Evolutionary conservation across 2,888 invertebrate species (phyloP), one percentile per base, ranked within the genome.

Genomic region (Hydroisotoma schaefferi): DNA sequence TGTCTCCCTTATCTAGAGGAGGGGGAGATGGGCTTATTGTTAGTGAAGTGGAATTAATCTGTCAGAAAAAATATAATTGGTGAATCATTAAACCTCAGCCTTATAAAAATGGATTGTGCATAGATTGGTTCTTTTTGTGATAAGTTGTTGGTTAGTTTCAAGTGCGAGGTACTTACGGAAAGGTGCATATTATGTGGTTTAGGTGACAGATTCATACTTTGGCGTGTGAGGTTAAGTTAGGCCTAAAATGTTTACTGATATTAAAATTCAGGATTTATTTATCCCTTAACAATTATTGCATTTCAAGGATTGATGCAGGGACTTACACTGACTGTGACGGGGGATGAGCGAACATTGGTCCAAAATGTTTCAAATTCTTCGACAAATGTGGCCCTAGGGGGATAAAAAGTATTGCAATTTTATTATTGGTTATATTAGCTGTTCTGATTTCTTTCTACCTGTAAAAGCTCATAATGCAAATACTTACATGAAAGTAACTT

Each of bases 331-430:
- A 63, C 48, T 5, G 51, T 33, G 12, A 67, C 54, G 12, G 58
- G 59, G 10, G 60, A 49, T 15, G 56, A 44, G 38, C 56, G 56
- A 2, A 67, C 57, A 6, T 51, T 28, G 0, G 61, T 55, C 69
- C 69, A 69, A 37, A 51, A 69, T 5, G 52, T 61, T 4, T 61
- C 61, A 48, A 65, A 69, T 23, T 65, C 60, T 37, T 65, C 33
- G 2, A 69, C 37, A 18, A 64, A 59, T 10, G 69, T 67, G 10
- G 63, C 66, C 10, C 67, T 67, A 51, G 1, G 28, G 2, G 26
- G 47, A 18, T 29, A 23, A 2, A 29, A 10, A 10, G 18, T 4
- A 27, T 55, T 22, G 20, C 26, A 40, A n/a, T 33, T 33, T 33
- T 10, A 33, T 15, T 33, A 33, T 33, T 33, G 20, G 47, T n/a